These are phyloP conservation scores for Chroicocephalus ridibundus DNA, from an alignment of 2,113 vertebrate species.

Conservation along the genomic window DNA sequence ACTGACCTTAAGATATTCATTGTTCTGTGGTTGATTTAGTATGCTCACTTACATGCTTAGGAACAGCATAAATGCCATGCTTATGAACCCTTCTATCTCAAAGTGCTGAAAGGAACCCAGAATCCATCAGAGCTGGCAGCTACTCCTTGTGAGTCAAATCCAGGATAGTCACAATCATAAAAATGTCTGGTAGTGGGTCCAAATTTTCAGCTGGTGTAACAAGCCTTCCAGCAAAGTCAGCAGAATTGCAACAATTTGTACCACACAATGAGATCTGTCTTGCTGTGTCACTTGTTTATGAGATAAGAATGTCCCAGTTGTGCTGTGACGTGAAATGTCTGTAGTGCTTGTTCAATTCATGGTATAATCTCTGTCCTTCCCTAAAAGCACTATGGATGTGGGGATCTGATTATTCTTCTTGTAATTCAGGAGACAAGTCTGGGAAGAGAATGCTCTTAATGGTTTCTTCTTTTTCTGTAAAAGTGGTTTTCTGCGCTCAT, in stretches of 20 bases:
- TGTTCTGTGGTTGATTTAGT: neutral
- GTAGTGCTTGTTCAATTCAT: neutral
- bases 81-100: neutral
- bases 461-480: too few relatives aligned
- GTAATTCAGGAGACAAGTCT: neutral
- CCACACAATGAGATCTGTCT: neutral
- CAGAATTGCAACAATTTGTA: neutral
- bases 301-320: neutral
- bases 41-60: neutral
- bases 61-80: neutral
- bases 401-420: neutral
- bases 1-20: neutral
- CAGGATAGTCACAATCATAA: neutral
- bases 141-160: neutral
- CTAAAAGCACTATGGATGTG: neutral
- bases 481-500: neutral
- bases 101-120: neutral
- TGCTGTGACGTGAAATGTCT: neutral
- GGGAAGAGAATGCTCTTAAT: neutral
- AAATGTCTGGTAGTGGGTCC: neutral
- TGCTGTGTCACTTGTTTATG: neutral
- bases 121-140: neutral
- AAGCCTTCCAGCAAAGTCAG: neutral
- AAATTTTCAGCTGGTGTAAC: neutral
- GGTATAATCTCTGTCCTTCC: neutral